Evolutionary conservation across 1,140 invertebrate species (phyloP), one percentile per base, ranked within the genome.

Genomic region (Coenobita brevimanus): DNA sequence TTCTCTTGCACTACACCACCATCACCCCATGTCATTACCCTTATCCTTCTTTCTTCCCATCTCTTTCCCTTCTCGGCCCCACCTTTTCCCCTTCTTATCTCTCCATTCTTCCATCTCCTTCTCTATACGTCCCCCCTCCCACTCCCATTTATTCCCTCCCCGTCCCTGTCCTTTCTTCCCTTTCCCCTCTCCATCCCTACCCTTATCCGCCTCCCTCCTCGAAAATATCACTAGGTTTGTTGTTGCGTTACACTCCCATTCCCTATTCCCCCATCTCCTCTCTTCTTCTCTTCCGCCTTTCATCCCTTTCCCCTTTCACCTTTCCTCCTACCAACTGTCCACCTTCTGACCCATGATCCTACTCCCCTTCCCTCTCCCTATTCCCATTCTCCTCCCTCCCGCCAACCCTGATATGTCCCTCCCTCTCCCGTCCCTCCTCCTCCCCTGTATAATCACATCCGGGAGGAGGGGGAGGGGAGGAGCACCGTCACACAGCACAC

Each of bases 191-290:
- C 24, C 78, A 54, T 3, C 33, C 21, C 13, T 33, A n/a, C 43
- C 30, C 62, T 41, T n/a, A 27, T 33, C 27, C 41, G 1, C 76
- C 50, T 36, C n/a, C 43, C 46, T 57, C 54, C 4, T 27, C 36
- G 33, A 50, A 78, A 41, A 78, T 54, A 78, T 78, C 43, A 78
- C 75, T 50, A n/a, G n/a, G n/a, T n/a, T n/a, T n/a, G n/a, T n/a
- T n/a, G n/a, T n/a, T n/a, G n/a, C n/a, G n/a, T n/a, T n/a, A n/a
- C n/a, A n/a, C n/a, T n/a, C n/a, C n/a, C n/a, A n/a, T n/a, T n/a
- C 54, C 54, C n/a, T 57, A 57, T 57, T 64, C 21, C 33, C 62
- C 33, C 21, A 6, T 21, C 33, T 21, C 33, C 62, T 64, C 21
- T 21, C 33, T 21, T 64, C 3, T 64, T 30, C 21, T 21, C 33